Evolutionary conservation across 2,888 invertebrate genomes (phyloP).

Genomic region (Hydriomena furcata): DNA sequence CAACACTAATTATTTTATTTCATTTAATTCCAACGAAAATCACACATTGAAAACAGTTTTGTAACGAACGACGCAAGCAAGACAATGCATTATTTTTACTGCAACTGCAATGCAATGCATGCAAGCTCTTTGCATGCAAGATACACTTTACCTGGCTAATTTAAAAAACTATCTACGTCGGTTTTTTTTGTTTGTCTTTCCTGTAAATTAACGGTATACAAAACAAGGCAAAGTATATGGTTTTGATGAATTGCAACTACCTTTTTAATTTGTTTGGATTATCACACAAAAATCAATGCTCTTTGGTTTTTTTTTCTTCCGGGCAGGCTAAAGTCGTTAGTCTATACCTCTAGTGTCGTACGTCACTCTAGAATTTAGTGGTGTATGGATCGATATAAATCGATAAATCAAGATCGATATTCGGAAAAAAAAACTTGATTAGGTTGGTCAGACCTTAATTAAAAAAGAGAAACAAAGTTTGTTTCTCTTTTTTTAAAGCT

Average conservation of each 20-base stretch:
- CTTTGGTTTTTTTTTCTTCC: too few relatives aligned
- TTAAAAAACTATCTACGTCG: neutral
- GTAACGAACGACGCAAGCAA: too few relatives aligned
- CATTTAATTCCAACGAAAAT: neutral
- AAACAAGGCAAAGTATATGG: neutral
- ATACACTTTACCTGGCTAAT: neutral
- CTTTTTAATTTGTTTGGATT: constrained; percentile 1
- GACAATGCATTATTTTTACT: too few relatives aligned
- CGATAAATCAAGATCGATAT: too few relatives aligned
- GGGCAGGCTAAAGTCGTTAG: too few relatives aligned
- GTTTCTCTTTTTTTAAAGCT: too few relatives aligned
- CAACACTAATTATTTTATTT: neutral
- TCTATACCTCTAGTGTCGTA: too few relatives aligned
- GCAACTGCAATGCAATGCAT: neutral
- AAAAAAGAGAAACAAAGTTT: too few relatives aligned
- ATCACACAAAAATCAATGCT: neutral
- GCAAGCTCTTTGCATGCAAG: neutral
- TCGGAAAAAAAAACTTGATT: too few relatives aligned
- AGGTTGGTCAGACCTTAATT: too few relatives aligned
- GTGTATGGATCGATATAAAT: neutral
- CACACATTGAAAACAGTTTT: neutral
- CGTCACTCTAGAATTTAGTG: constrained; percentile 15
- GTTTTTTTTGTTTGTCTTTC: too few relatives aligned
- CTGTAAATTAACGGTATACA: too few relatives aligned
- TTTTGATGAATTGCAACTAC: neutral